These are phyloP conservation scores for Himalopsyche phryganea DNA, from an alignment of 1,140 invertebrate species.

Conservation along the genomic window DNA sequence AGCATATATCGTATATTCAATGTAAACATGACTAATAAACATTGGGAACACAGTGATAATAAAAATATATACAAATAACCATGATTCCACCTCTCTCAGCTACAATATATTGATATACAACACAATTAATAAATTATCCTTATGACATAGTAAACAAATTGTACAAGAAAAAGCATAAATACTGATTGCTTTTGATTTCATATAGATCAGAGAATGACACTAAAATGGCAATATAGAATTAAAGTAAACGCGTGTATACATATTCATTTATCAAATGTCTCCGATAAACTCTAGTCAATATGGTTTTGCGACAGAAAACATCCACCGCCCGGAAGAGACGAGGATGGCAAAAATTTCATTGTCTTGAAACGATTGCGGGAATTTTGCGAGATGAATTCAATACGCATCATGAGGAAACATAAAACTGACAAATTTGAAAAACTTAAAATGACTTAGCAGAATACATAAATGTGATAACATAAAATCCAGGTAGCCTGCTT, in stretches of 20 bases:
- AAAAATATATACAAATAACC: slow-evolving; percentile 37
- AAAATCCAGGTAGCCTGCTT: no score
- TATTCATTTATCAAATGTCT: slow-evolving; percentile 1
- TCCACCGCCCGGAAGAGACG: no score
- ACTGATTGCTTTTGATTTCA: slow-evolving; percentile 34
- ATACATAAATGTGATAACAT: no score
- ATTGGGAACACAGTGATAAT: slow-evolving; percentile 36
- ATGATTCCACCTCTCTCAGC: slow-evolving; percentile 31
- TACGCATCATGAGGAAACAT: no score
- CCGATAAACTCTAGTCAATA: no score
- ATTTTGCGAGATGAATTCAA: no score
- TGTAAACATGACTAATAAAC: slow-evolving; percentile 37
- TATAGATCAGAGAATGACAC: slow-evolving; percentile 30
- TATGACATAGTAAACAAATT: slow-evolving; percentile 33
- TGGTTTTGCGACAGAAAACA: no score
- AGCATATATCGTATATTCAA: slow-evolving; percentile 37
- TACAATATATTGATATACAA: slow-evolving; percentile 32
- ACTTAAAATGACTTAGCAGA: no score
- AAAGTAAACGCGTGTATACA: slow-evolving; percentile 23
- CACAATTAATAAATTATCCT: slow-evolving; percentile 35
- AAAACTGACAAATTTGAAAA: no score
- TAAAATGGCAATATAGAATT: slow-evolving; percentile 31
- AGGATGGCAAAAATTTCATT: no score
- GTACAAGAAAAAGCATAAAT: slow-evolving; percentile 36
- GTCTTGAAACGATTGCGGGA: no score